phyloP scores from a whole-genome alignment of 2,797 vertebrate genomes.

The Sphaeramia orbicularis region DNA sequence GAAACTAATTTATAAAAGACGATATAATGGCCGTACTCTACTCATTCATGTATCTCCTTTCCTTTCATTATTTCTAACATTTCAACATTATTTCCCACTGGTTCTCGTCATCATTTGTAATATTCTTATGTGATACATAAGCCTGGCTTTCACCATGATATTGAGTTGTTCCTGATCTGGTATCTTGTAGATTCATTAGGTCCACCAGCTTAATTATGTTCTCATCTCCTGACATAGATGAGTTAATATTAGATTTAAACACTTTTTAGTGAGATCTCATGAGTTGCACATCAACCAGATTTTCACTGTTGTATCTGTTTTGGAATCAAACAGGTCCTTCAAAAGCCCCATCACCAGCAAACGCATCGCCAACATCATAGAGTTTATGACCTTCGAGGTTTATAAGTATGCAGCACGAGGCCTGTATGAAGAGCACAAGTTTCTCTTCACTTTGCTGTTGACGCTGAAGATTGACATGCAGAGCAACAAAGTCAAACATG shows the following conservation, averaged over 20 bases:
- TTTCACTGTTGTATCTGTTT: not conserved
- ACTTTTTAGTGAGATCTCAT: not conserved
- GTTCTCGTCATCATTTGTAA: not conserved
- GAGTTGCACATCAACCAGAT: not conserved
- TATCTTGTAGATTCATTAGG: not conserved
- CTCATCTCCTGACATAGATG: not conserved
- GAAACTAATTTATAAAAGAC: not conserved
- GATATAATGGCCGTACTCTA: not conserved
- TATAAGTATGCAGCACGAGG: constrained; percentile 91
- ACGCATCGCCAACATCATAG: constrained; percentile 92
- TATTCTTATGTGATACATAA: not conserved
- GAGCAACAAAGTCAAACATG: constrained; percentile 89
- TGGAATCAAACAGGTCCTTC: constrained; percentile 83
- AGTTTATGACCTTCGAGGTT: constrained; percentile 95
- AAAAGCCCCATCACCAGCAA: constrained; percentile 94
- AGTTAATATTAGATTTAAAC: not conserved
- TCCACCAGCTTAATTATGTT: not conserved
- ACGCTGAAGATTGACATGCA: constrained; percentile 97
- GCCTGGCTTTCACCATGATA: no score
- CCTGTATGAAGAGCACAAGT: constrained; percentile 95
- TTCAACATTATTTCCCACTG: not conserved
- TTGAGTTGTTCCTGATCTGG: not conserved
- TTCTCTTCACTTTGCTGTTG: constrained; percentile 94
- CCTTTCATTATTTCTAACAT: not conserved
- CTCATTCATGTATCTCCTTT: not conserved